Base-by-base conservation (phyloP, 1,140 invertebrate genomes). In the Pogonognathellus flavescens region DNA sequence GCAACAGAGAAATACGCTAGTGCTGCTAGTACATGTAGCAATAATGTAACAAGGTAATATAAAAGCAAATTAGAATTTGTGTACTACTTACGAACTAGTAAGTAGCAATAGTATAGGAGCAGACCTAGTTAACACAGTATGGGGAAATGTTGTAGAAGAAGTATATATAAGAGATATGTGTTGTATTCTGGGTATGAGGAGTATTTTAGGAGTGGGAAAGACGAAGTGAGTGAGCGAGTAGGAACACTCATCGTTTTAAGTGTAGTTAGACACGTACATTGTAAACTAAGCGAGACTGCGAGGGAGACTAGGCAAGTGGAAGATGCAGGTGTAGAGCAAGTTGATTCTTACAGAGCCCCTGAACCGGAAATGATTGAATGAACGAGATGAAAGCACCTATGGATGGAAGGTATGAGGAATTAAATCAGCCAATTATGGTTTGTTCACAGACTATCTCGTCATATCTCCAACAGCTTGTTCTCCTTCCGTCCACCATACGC, bases 351-450 rank as follows among this genome's bases (percentile, higher is more conserved):
- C 16, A 31, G n/a, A 76, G 14, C 25, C 55, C 18, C 80, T 81
- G 80, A 81, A 81, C 80, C 80, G 80, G 80, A 81, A 81, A 81
- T 81, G 80, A 81, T 81, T 81, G 53, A 81, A 81, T 81, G 80
- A 81, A 59, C 50, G 80, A 81, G 80, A 81, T 81, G 80, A 81
- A 81, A 81, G 80, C 55, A 81, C 80, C 50, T 81, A 59, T 18
- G 80, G 31, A 59, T 55, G 52, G 80, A 81, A 81, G 80, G 80
- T 57, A 81, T 81, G 80, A 81, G 31, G 80, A 81, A 81, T 81
- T 81, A 81, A 81, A 81, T 81, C 80, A 81, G 80, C 80, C 80
- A 81, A 81, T 81, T 81, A 81, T 81, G 80, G 80, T 57, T 81
- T 81, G 80, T 55, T 81, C 80, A 81, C 80, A 76, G 70, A 76